These are phyloP conservation scores for Caenorhabditis uteleia DNA, from an alignment of 2,888 invertebrate genomes.

Conservation along the genomic window DNA sequence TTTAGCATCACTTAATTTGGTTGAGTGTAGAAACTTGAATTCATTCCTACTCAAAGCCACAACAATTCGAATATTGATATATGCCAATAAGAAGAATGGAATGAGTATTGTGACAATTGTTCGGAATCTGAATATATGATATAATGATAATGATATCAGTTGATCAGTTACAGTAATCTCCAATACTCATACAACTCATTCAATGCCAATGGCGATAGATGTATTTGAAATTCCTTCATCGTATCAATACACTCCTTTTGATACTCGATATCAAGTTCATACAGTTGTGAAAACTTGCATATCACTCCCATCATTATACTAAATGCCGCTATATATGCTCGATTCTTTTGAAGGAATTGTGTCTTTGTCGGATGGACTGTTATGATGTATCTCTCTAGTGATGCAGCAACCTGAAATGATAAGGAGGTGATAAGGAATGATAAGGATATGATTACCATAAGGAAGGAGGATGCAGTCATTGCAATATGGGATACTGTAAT, in stretches of 20 bases:
- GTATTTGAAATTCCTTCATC: conserved; percentile 57
- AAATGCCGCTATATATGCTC: conserved; percentile 49
- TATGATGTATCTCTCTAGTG: conserved; percentile 58
- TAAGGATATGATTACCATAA: conserved; percentile 46
- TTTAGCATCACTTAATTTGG: conserved; percentile 52
- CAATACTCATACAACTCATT: conserved; percentile 46
- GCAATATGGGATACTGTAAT: conserved; percentile 67
- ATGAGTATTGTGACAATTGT: conserved; percentile 61
- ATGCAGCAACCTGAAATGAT: conserved; percentile 49
- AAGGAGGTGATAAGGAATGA: background rate
- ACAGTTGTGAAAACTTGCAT: conserved; percentile 55
- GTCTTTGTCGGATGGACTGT: conserved; percentile 47
- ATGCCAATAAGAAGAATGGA: conserved; percentile 58
- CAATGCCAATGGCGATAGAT: conserved; percentile 45
- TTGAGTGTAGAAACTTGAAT: conserved; percentile 45
- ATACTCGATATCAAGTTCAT: conserved; percentile 49
- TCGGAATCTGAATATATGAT: conserved; percentile 33
- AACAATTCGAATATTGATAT: conserved; percentile 61
- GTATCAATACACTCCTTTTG: conserved; percentile 52
- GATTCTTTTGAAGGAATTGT: conserved; percentile 43
- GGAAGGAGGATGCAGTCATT: conserved; percentile 65
- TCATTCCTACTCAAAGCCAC: conserved; percentile 42
- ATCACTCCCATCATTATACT: conserved; percentile 57
- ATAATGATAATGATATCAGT: background rate
- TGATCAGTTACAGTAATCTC: conserved; percentile 36